These are phyloP conservation scores for Neodiprion virginianus DNA, from an alignment of 1,140 invertebrate species.

Conservation along the genomic window DNA sequence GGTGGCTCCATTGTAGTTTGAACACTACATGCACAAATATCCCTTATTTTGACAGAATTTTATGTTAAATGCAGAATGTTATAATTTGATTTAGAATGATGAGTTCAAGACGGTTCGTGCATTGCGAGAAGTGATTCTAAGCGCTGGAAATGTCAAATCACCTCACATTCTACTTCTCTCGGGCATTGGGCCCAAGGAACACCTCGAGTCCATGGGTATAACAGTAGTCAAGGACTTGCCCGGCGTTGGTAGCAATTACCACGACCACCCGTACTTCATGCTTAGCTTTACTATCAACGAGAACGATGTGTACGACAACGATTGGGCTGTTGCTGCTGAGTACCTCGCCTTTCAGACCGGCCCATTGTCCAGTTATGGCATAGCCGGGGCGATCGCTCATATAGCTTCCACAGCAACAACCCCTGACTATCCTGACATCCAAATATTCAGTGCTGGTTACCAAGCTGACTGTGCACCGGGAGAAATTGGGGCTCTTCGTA, in stretches of 20 bases:
- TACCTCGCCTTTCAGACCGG: slow-evolving; percentile 68
- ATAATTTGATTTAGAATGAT: slow-evolving; percentile 57
- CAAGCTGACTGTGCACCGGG: slow-evolving; percentile 50
- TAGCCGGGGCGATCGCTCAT: slow-evolving; percentile 68
- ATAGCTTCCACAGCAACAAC: slow-evolving; percentile 66
- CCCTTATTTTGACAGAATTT: too few relatives aligned
- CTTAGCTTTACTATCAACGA: slow-evolving; percentile 37
- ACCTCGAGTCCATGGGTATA: slow-evolving; percentile 55
- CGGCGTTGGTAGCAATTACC: slow-evolving; percentile 67
- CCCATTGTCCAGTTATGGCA: slow-evolving; percentile 77
- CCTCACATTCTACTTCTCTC: slow-evolving; percentile 65
- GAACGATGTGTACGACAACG: background rate
- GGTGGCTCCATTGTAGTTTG: too few relatives aligned
- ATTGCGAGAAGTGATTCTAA: slow-evolving; percentile 57
- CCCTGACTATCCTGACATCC: slow-evolving; percentile 54
- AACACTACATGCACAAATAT: too few relatives aligned
- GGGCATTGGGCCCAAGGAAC: slow-evolving; percentile 63
- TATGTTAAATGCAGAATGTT: too few relatives aligned
- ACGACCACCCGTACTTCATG: slow-evolving; percentile 54
- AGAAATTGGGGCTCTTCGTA: slow-evolving; percentile 36
- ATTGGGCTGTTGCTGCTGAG: slow-evolving; percentile 16
- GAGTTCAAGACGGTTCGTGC: slow-evolving; percentile 45
- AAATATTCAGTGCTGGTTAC: slow-evolving; percentile 60
- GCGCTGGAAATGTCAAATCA: slow-evolving; percentile 56
- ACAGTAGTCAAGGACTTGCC: slow-evolving; percentile 52